These are phyloP conservation scores for Mustelus asterias DNA, from an alignment of 2,113 vertebrate genomes.

Conservation along the genomic window DNA sequence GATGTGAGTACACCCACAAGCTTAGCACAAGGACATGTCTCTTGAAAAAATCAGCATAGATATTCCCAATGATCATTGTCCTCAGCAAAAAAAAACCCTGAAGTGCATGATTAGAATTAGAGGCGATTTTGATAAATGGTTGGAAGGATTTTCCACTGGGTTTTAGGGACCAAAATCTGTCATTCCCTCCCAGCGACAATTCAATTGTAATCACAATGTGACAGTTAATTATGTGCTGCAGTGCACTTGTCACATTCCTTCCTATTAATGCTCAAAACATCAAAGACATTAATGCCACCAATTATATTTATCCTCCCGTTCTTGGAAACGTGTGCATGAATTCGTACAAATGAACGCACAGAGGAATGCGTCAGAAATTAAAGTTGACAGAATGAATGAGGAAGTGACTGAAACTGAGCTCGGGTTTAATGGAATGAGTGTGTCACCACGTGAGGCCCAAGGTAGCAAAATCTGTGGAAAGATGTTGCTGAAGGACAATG, in stretches of 20 bases:
- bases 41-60: not conserved
- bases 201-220: not conserved
- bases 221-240: not conserved
- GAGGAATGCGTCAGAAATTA: too few relatives aligned
- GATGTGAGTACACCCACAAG: not conserved
- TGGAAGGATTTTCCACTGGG: not conserved
- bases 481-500: not conserved
- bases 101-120: not conserved
- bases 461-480: not conserved
- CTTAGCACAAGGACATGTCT: not conserved
- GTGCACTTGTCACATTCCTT: not conserved
- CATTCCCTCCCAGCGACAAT: not conserved
- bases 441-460: not conserved
- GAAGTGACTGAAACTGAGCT: not conserved
- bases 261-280: not conserved
- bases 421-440: not conserved
- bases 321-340: not conserved
- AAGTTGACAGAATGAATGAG: not conserved
- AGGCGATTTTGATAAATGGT: not conserved
- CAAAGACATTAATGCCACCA: not conserved
- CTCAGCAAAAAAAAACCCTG: not conserved
- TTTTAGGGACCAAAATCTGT: not conserved
- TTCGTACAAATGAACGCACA: not conserved
- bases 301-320: not conserved
- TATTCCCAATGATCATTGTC: not conserved